Evolutionary conservation across 1,140 invertebrate species (phyloP).

Genomic region (Cotesia typhae): DNA sequence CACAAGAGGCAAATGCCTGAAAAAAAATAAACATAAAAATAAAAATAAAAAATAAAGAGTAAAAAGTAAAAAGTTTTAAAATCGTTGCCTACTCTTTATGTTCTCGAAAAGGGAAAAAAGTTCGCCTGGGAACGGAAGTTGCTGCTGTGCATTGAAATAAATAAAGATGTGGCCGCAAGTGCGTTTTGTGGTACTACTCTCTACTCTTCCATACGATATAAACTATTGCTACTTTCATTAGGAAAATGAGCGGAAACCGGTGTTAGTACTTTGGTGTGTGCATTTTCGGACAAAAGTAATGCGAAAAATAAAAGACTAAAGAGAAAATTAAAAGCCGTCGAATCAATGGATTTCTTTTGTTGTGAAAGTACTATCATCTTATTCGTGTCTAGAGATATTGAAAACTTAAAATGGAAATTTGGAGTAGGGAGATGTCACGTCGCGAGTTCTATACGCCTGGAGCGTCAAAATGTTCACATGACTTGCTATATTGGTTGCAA

Average conservation of each 20-base stretch:
- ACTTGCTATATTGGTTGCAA: background rate
- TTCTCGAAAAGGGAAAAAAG: background rate
- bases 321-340: background rate
- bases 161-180: conserved; percentile 4
- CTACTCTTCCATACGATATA: background rate
- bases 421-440: background rate
- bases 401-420: background rate
- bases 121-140: too few species aligned
- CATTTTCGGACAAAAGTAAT: too few species aligned
- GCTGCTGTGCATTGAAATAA: background rate
- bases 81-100: conserved; percentile 1
- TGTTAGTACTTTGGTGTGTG: too few species aligned
- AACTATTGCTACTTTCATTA: conserved; percentile 3
- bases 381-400: conserved; percentile 11
- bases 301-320: background rate
- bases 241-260: background rate
- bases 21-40: too few species aligned
- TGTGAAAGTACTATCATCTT: background rate
- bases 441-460: background rate
- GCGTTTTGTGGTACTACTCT: background rate
- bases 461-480: conserved; percentile 7
- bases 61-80: conserved; percentile 6
- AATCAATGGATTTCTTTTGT: background rate
- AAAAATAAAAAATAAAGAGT: background rate
- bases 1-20: conserved; percentile 17